Conservation (phyloP, 2,797 vertebrate species). For the Lates japonicus region DNA sequence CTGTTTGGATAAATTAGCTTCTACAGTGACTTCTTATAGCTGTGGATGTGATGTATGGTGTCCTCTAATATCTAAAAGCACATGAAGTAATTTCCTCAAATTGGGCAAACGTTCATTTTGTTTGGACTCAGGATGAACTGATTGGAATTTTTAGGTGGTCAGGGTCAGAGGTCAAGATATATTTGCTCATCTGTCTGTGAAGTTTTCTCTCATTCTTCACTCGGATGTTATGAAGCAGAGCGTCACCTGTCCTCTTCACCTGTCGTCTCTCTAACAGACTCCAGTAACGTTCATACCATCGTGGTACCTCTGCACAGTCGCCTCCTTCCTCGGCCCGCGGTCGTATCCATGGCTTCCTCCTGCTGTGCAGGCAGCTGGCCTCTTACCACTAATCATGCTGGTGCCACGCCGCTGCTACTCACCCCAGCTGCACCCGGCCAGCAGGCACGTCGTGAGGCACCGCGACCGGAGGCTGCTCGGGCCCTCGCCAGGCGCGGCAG, state of each 20-base stretch:
- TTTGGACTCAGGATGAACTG: too few relatives aligned
- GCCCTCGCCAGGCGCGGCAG: constrained; percentile 92
- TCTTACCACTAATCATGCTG: constrained; percentile 27
- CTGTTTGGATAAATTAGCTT: too few relatives aligned
- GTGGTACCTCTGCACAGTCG: constrained; percentile 72
- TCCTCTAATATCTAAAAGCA: too few relatives aligned
- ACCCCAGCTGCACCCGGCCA: too few relatives aligned
- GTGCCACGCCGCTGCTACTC: constrained; percentile 29
- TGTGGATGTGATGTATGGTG: background rate
- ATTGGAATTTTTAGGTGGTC: too few relatives aligned
- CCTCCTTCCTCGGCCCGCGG: constrained; percentile 63
- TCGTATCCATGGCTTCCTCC: constrained; percentile 48
- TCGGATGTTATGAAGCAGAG: background rate
- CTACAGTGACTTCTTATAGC: too few relatives aligned
- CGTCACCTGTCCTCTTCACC: background rate
- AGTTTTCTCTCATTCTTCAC: background rate
- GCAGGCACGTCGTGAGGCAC: too few relatives aligned
- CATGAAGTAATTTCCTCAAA: too few relatives aligned
- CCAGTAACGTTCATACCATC: constrained; percentile 78
- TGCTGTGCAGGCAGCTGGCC: constrained; percentile 25
- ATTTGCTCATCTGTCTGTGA: too few relatives aligned
- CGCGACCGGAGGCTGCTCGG: constrained; percentile 89
- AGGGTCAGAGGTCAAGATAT: too few relatives aligned
- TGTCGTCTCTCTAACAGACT: constrained; percentile 54
- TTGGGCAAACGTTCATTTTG: too few relatives aligned